phyloP scores from a whole-genome alignment of 2,113 vertebrate genomes.

The Anguilla rostrata region DNA sequence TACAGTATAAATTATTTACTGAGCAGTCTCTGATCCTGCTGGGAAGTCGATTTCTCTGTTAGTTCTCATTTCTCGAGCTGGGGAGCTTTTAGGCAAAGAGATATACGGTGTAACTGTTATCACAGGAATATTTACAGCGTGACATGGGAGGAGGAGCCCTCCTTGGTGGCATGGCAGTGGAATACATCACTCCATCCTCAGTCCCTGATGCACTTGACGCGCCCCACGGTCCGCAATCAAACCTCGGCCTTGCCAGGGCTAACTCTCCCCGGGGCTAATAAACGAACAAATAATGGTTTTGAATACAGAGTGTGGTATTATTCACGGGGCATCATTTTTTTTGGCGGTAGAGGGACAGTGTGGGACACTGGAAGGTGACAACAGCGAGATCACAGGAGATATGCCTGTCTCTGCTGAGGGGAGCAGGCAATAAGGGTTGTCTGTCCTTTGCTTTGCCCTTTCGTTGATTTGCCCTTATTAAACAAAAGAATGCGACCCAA shows the following conservation, averaged over 20 bases:
- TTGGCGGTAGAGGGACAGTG: no score
- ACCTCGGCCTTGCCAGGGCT: not conserved
- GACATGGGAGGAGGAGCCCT: not conserved
- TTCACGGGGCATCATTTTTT: not conserved
- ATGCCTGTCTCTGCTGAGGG: not conserved
- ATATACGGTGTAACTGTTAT: not conserved
- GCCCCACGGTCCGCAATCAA: not conserved
- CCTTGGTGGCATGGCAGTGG: not conserved
- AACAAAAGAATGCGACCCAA: not conserved
- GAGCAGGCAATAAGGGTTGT: not conserved
- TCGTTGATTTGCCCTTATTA: not conserved
- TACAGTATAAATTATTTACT: not conserved
- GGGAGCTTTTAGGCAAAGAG: not conserved
- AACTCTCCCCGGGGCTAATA: not conserved
- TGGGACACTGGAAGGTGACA: no score
- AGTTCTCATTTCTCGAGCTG: not conserved
- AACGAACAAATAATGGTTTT: not conserved
- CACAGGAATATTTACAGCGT: not conserved
- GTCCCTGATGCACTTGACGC: not conserved
- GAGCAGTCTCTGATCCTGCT: not conserved
- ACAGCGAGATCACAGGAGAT: not conserved
- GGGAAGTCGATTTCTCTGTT: not conserved
- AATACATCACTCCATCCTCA: not conserved
- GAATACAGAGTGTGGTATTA: not conserved
- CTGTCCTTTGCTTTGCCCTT: not conserved